A percentile compares a stretch with the other conserved stretches of the same genome.
phyloP scores from a whole-genome alignment of 2,797 vertebrate genomes.

The Notoglanidium macrostoma region DNA sequence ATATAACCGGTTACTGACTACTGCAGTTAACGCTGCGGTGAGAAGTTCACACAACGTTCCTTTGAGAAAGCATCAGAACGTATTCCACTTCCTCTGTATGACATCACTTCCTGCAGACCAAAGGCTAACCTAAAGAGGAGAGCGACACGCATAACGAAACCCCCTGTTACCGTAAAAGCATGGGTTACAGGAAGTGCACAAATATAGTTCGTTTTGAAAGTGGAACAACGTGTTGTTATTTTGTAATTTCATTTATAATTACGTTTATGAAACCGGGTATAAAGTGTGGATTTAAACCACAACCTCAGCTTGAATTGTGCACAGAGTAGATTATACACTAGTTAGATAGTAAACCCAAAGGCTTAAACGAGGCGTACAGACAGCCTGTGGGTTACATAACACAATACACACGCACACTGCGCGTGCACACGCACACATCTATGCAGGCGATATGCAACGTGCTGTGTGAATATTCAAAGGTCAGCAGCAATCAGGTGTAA shows the following conservation, averaged over 20 bases:
- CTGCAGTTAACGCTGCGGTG: background rate
- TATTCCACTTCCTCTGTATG: constrained; percentile 39
- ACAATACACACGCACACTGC: no score
- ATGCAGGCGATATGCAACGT: background rate
- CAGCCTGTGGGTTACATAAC: background rate
- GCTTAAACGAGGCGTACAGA: background rate
- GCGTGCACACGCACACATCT: no score
- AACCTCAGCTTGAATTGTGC: background rate
- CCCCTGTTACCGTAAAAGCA: background rate
- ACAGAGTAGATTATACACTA: background rate
- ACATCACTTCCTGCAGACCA: constrained; percentile 37
- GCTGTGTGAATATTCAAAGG: background rate
- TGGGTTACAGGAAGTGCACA: constrained; percentile 8
- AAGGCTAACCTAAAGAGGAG: constrained; percentile 1
- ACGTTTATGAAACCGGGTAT: background rate
- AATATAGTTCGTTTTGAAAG: background rate
- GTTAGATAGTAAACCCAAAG: no score
- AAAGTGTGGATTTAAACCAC: background rate
- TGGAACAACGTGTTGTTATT: background rate
- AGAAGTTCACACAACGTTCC: background rate
- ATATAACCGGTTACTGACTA: background rate
- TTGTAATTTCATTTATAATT: background rate
- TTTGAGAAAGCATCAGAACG: background rate
- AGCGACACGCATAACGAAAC: constrained; percentile 30
- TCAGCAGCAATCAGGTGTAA: background rate